Evolutionary conservation across 2,113 vertebrate species (phyloP).

Genomic region (Malurus melanocephalus): DNA sequence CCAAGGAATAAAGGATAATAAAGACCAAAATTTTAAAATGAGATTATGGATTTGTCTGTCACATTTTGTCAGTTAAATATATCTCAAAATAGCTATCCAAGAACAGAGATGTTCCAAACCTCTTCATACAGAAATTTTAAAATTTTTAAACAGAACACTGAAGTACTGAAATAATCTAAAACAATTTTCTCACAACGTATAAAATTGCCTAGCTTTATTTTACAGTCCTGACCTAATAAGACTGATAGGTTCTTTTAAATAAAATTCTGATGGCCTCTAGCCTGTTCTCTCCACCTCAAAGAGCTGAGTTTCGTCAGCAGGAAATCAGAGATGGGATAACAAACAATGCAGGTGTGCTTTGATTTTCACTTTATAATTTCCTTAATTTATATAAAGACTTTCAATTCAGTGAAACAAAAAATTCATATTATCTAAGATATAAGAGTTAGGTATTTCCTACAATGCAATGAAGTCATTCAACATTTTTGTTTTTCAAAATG

Average conservation of each 20-base stretch:
- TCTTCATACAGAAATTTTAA: neutral
- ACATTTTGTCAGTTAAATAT: neutral
- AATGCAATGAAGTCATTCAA: neutral
- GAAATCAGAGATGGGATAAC: neutral
- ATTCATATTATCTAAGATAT: fast-evolving
- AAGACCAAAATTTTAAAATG: neutral
- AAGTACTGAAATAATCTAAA: neutral
- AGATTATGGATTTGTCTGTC: neutral
- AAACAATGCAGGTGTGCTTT: neutral
- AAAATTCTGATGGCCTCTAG: neutral
- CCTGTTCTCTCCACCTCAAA: neutral
- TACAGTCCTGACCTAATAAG: neutral
- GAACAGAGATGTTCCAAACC: neutral
- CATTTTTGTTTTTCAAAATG: neutral
- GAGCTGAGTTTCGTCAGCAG: neutral
- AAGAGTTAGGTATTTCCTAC: neutral
- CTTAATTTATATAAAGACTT: neutral
- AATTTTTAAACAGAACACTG: neutral
- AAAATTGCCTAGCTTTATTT: neutral
- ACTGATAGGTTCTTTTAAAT: neutral
- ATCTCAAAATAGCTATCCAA: neutral
- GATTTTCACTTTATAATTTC: neutral
- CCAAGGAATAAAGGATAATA: neutral
- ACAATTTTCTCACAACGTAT: neutral
- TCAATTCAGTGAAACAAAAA: neutral